These are phyloP conservation scores for Listronotus bonariensis DNA, from an alignment of 1,140 invertebrate genomes.

Conservation along the genomic window DNA sequence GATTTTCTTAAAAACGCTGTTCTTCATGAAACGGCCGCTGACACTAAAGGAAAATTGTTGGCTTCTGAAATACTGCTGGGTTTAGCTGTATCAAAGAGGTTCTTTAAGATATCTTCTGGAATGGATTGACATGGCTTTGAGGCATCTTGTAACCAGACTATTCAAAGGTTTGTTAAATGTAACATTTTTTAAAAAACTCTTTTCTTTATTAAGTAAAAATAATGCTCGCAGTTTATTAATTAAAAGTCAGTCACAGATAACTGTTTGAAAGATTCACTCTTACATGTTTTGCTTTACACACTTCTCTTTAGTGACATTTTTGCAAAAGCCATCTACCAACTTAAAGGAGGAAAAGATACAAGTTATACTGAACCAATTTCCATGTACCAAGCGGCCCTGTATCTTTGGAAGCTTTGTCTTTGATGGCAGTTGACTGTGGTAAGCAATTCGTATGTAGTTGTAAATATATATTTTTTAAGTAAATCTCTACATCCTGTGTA, in stretches of 20 bases:
- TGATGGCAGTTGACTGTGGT: conserved; percentile 51
- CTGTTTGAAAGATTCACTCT: no score
- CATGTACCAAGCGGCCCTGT: conserved; percentile 61
- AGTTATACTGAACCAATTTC: conserved; percentile 45
- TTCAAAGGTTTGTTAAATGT: conserved; percentile 20
- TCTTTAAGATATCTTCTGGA: conserved; percentile 67
- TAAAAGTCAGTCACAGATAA: no score
- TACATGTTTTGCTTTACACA: no score
- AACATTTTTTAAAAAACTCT: no score
- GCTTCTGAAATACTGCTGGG: conserved; percentile 64
- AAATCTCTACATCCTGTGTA: no score
- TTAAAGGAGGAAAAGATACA: conserved; percentile 37
- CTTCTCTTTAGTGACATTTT: conserved; percentile 35
- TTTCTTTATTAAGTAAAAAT: no score
- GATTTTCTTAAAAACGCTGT: conserved; percentile 63
- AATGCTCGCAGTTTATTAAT: no score
- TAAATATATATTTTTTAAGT: no score
- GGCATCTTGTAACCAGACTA: conserved; percentile 42
- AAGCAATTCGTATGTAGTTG: neutral
- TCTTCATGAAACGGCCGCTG: conserved; percentile 59
- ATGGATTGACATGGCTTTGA: conserved; percentile 69
- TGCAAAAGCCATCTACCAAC: conserved; percentile 44
- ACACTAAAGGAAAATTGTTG: conserved; percentile 59
- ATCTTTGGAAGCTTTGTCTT: conserved; percentile 62
- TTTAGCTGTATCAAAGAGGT: conserved; percentile 65